phyloP scores from a whole-genome alignment of 2,113 vertebrate species.

The Chloropsis cyanopogon region DNA sequence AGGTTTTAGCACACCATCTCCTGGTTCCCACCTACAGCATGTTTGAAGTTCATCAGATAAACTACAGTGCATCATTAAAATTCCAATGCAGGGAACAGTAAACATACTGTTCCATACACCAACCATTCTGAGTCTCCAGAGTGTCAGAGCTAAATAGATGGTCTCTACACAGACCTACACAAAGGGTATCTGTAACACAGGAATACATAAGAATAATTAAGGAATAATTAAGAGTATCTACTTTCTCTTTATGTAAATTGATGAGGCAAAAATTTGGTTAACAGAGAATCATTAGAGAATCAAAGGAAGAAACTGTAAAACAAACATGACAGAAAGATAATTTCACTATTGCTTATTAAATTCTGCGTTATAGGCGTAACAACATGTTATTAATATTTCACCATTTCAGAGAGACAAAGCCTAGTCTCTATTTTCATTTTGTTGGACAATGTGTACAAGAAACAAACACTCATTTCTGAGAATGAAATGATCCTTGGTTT shows the following conservation, averaged over 20 bases:
- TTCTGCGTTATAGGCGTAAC: background rate
- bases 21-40: slow-evolving; percentile 8
- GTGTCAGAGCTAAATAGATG: background rate
- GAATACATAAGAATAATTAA: no score
- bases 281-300: background rate
- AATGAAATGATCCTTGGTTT: background rate
- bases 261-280: background rate
- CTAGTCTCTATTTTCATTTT: background rate
- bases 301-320: background rate
- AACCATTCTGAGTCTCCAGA: background rate
- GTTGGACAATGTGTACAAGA: background rate
- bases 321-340: background rate
- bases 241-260: background rate
- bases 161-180: background rate
- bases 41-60: slow-evolving; percentile 23
- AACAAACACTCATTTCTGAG: background rate
- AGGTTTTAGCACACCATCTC: background rate
- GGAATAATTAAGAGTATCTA: background rate
- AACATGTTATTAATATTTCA: background rate
- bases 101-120: background rate
- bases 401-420: background rate
- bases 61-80: background rate
- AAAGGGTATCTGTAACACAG: background rate
- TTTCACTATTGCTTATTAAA: background rate
- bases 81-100: background rate